phyloP scores from a whole-genome alignment of 1,140 invertebrate species.

The Drosophila santomea region DNA sequence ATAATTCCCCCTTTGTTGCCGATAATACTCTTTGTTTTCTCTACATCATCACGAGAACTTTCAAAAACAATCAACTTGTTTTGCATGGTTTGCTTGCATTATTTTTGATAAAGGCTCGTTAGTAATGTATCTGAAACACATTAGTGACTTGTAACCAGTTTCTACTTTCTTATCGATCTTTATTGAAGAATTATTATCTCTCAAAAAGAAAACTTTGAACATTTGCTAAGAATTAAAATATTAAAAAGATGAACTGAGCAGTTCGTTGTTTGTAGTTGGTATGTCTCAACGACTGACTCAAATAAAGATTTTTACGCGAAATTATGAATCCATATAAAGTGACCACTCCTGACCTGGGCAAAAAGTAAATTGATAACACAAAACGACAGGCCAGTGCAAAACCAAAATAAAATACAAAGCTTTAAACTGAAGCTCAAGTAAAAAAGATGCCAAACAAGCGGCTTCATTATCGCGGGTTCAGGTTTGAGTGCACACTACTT shows the following conservation, averaged over 20 bases:
- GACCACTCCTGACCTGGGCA: constrained; percentile 19
- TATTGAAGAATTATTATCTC: no score
- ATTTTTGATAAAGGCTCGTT: neutral
- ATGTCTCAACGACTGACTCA: no score
- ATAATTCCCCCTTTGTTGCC: neutral
- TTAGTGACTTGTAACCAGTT: neutral
- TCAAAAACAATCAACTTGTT: neutral
- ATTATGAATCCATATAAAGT: neutral
- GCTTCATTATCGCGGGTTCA: constrained; percentile 4
- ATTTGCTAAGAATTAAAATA: neutral
- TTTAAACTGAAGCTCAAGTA: constrained; percentile 2
- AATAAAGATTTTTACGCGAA: neutral
- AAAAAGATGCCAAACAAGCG: neutral
- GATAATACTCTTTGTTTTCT: constrained; percentile 7
- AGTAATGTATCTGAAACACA: neutral
- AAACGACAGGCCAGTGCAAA: neutral
- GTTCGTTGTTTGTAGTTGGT: no score
- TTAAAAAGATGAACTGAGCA: neutral
- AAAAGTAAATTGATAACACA: constrained; percentile 1
- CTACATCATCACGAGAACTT: neutral
- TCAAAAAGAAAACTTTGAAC: no score
- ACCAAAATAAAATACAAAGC: neutral
- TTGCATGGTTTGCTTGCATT: no score
- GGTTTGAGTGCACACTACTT: constrained; percentile 1
- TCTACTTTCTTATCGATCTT: no score